Base-by-base conservation (phyloP, 1,140 invertebrate genomes). In the Drosophila mojavensis region DNA sequence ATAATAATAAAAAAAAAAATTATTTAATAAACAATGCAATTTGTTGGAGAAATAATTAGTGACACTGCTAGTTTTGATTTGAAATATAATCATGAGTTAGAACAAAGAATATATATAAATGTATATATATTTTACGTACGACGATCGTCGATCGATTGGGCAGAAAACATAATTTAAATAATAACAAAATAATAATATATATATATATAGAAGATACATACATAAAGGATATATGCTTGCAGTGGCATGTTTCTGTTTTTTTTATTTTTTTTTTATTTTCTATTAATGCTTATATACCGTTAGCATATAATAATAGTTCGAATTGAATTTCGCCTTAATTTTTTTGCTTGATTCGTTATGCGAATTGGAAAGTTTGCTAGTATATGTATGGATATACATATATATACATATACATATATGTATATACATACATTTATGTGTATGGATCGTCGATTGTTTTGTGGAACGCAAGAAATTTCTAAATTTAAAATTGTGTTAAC, bases 401-500 rank as follows among this genome's bases (percentile, higher is more conserved):
- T 43, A 13, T 43, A 43, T n/a, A 43, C 13, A 15, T 15, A 15
- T n/a, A 6, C 15, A 43, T 43, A 6, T 13, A 15, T 45, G n/a
- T 45, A 15, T 43, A 13, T 43, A n/a, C 28, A 30, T 30, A 30
- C 28, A 30, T 30, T 30, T 43, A n/a, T 45, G 41, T 45, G 4
- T 70, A 26, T 67, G 58, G 59, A 59, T 73, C 47, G 59, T 77
- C 30, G 64, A 61, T 61, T 55, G 41, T 73, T 75, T 56, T 75
- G 59, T 75, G 72, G 72, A 75, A 75, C 72, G 72, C 72, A 75
- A 75, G 48, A 74, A 75, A 75, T 75, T 36, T 75, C 59, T 75
- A 75, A 75, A 70, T 70, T 62, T 70, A 70, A 78, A 75, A 74
- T 66, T 60, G 70, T 69, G 53, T 78, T 78, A 78, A 78, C 75